These are phyloP conservation scores for Pteropus rufus DNA, from an alignment of 2,797 vertebrate species.

Conservation along the genomic window DNA sequence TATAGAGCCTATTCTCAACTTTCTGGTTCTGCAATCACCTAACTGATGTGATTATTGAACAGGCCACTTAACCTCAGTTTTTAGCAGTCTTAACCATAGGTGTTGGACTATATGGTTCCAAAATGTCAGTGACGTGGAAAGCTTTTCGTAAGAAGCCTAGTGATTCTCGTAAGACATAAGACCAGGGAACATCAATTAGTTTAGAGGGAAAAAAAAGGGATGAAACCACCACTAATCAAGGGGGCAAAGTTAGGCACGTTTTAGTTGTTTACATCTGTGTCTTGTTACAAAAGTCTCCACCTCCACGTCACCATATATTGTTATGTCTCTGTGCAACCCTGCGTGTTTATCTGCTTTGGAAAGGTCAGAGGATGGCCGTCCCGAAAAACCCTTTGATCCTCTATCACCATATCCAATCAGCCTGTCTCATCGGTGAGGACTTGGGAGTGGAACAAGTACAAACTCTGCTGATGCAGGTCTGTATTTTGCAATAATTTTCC, in stretches of 20 bases:
- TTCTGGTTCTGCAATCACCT: neutral
- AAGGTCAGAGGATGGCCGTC: slow-evolving; percentile 62
- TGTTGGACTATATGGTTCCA: neutral
- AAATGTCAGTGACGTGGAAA: slow-evolving; percentile 35
- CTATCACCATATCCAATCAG: slow-evolving; percentile 67
- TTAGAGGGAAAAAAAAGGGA: neutral
- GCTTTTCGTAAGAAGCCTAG: slow-evolving; percentile 10
- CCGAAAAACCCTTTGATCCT: slow-evolving; percentile 59
- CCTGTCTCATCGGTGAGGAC: slow-evolving; percentile 7
- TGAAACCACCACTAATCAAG: slow-evolving; percentile 50
- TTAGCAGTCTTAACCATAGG: neutral
- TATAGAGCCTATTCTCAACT: neutral
- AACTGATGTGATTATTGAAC: neutral
- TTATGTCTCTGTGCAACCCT: slow-evolving; percentile 65
- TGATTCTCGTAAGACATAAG: neutral
- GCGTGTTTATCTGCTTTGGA: slow-evolving; percentile 58
- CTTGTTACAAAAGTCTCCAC: slow-evolving; percentile 64
- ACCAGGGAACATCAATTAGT: neutral
- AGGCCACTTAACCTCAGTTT: neutral
- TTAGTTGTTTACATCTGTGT: slow-evolving; percentile 73
- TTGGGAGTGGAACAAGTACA: neutral
- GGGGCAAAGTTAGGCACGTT: neutral
- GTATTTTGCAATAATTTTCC: slow-evolving; percentile 46
- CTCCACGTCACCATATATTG: slow-evolving; percentile 54
- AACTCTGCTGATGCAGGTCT: neutral